Percentiles rank a stretch among this genome's conserved stretches.
Evolutionary conservation across 2,888 invertebrate species (phyloP).

Genomic region (Eupithecia tripunctaria): DNA sequence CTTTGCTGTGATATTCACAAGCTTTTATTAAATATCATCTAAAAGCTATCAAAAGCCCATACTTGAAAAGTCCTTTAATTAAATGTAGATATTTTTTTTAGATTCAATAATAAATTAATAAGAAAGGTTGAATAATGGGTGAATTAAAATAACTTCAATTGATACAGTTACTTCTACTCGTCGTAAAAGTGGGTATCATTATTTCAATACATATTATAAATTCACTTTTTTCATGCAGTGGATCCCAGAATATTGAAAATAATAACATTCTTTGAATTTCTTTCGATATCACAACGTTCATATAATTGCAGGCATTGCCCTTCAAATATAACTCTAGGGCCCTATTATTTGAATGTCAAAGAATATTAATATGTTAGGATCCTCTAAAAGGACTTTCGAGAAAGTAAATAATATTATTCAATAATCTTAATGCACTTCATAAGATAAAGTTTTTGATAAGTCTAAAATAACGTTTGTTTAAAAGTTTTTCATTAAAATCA

Average conservation of each 20-base stretch:
- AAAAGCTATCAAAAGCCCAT: no score
- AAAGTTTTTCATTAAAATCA: not conserved
- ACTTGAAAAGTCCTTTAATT: no score
- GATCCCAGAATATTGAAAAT: slow-evolving; percentile 3
- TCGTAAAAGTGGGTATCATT: no score
- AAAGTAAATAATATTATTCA: not conserved
- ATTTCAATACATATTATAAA: no score
- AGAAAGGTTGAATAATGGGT: no score
- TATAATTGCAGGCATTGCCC: not conserved
- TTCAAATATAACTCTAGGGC: not conserved
- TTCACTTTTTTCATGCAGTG: not conserved
- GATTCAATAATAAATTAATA: no score
- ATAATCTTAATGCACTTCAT: not conserved
- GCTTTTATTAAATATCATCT: no score
- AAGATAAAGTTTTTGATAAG: not conserved
- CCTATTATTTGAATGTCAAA: not conserved
- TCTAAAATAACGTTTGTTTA: not conserved
- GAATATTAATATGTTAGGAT: not conserved
- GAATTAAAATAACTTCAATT: no score
- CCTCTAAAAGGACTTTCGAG: not conserved
- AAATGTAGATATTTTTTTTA: no score
- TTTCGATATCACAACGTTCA: not conserved
- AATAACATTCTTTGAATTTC: not conserved
- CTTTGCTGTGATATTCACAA: no score
- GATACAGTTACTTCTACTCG: no score